phyloP scores from a whole-genome alignment of 2,113 vertebrate genomes.

The Hypomesus transpacificus region DNA sequence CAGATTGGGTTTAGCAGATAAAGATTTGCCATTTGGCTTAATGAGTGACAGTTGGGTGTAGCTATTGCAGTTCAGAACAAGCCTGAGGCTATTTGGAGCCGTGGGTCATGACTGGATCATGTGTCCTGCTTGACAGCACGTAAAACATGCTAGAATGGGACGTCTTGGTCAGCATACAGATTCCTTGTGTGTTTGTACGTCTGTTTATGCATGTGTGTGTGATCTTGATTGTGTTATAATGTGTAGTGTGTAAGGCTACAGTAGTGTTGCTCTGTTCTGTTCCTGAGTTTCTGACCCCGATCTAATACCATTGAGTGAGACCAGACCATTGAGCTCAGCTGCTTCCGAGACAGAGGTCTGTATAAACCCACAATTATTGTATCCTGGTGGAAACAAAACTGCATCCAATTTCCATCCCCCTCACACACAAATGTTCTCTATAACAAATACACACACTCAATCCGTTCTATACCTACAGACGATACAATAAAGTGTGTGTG shows the following conservation, averaged over 20 bases:
- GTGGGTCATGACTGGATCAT: slow-evolving; percentile 30
- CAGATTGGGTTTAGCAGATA: too few species aligned
- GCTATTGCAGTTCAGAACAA: slow-evolving; percentile 27
- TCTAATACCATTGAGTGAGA: slow-evolving; percentile 6
- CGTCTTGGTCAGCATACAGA: not conserved
- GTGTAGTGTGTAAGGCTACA: not conserved
- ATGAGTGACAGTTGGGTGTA: not conserved
- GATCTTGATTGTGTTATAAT: not conserved
- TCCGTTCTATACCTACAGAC: not conserved
- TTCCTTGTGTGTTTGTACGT: too few species aligned
- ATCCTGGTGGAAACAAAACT: slow-evolving; percentile 51
- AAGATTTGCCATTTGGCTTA: not conserved
- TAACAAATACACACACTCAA: not conserved
- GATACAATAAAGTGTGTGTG: slow-evolving; percentile 16
- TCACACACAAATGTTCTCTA: slow-evolving; percentile 30
- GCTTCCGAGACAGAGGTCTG: slow-evolving; percentile 40
- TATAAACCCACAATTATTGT: slow-evolving; percentile 33
- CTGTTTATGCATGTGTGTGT: too few species aligned
- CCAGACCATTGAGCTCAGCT: slow-evolving; percentile 16
- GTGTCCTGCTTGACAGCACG: slow-evolving; percentile 19
- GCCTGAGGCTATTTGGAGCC: slow-evolving; percentile 42
- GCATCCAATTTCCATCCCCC: slow-evolving; percentile 43
- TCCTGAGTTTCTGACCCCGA: not conserved
- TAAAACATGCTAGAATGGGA: not conserved
- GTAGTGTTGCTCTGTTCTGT: not conserved